Percentiles rank a stretch among this genome's conserved stretches.
Conservation (phyloP, 1,140 invertebrate genomes). For the Heliconius eleuchia region DNA sequence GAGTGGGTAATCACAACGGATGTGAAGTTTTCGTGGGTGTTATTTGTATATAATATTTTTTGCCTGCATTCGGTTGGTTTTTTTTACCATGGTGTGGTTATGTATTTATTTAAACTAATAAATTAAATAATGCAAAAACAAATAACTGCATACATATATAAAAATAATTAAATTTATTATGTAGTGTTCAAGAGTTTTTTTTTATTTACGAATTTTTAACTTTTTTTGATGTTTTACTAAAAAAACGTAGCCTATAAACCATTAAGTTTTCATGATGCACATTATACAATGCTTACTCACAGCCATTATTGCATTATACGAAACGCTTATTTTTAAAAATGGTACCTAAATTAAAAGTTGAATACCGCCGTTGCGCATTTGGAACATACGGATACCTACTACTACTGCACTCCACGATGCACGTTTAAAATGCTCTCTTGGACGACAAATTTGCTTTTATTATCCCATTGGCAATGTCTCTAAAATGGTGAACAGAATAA, state of each 20-base stretch:
- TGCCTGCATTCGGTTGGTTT: background rate
- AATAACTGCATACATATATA: no score
- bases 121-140: background rate
- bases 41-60: conserved; percentile 8
- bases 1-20: background rate
- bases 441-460: background rate
- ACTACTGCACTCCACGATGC: background rate
- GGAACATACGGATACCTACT: background rate
- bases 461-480: no score
- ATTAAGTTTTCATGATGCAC: no score
- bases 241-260: no score
- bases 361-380: background rate
- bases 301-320: background rate
- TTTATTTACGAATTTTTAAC: no score
- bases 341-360: background rate
- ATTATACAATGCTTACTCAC: no score
- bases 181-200: no score
- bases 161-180: no score
- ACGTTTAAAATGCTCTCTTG: background rate
- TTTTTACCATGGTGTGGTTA: background rate
- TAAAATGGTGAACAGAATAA: no score
- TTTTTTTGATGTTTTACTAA: no score
- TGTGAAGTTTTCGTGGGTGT: background rate
- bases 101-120: background rate
- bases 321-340: background rate